phyloP scores from a whole-genome alignment of 1,140 invertebrate species.

The Octopus sinensis region DNA sequence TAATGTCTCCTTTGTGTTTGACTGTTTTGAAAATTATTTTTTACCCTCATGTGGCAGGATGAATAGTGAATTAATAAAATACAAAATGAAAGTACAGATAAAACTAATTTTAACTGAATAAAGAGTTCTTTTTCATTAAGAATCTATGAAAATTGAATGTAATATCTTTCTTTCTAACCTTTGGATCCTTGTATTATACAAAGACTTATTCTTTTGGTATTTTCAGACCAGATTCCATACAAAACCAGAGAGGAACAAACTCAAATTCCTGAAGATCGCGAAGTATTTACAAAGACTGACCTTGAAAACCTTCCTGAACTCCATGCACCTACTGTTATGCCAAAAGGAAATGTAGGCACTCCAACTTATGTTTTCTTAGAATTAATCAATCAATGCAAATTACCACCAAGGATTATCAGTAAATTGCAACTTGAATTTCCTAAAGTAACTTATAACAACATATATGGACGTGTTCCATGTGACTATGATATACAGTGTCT shows the following conservation, averaged over 20 bases:
- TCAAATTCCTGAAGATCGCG: slow-evolving; percentile 36
- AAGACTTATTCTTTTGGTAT: too few relatives aligned
- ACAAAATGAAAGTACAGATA: too few relatives aligned
- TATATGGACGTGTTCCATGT: slow-evolving; percentile 61
- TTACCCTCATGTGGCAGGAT: too few relatives aligned
- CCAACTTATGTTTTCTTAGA: slow-evolving; percentile 61
- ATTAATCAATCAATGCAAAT: slow-evolving; percentile 60
- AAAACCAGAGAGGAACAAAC: slow-evolving; percentile 43
- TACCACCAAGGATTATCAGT: slow-evolving; percentile 62
- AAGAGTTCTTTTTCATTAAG: too few relatives aligned
- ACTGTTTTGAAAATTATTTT: too few relatives aligned
- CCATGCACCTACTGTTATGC: slow-evolving; percentile 60
- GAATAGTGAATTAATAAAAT: too few relatives aligned
- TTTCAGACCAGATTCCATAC: slow-evolving; percentile 18
- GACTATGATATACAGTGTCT: slow-evolving; percentile 53
- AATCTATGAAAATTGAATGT: too few relatives aligned
- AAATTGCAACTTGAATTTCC: slow-evolving; percentile 59
- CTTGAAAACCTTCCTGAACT: slow-evolving; percentile 57
- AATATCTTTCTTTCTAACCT: too few relatives aligned
- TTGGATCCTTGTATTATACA: too few relatives aligned
- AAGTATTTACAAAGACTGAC: slow-evolving; percentile 47
- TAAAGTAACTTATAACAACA: slow-evolving; percentile 50
- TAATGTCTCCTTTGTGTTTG: too few relatives aligned
- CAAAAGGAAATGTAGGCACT: slow-evolving; percentile 65
- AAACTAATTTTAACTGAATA: too few relatives aligned